Conservation (phyloP, 2,888 invertebrate species). For the Dynastes maya region DNA sequence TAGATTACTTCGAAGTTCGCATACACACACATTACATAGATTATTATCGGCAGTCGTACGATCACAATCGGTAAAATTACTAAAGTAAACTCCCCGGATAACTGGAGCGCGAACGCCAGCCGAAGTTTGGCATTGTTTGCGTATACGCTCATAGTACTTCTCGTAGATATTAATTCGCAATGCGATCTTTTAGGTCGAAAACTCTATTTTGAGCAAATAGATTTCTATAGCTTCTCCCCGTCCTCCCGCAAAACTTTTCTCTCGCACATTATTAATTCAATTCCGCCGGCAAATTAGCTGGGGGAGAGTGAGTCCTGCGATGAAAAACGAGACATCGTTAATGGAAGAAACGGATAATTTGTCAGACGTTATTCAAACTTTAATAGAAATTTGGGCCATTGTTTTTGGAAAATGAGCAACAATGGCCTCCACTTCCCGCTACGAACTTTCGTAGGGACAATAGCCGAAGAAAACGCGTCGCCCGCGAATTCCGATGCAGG, state of each 20-base stretch:
- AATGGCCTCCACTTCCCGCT: constrained; percentile 38
- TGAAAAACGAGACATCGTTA: constrained; percentile 43
- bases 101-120: constrained; percentile 11
- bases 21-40: not conserved
- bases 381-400: constrained; percentile 47
- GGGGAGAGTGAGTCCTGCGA: constrained; percentile 19
- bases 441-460: constrained; percentile 43
- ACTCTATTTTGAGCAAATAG: constrained; percentile 37
- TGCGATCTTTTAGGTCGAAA: constrained; percentile 34
- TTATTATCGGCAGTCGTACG: not conserved
- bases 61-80: constrained; percentile 27
- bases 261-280: constrained; percentile 45
- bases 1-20: not conserved
- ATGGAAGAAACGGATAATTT: constrained; percentile 46
- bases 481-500: not conserved
- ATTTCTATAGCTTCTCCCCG: constrained; percentile 23
- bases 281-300: constrained; percentile 34
- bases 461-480: constrained; percentile 27
- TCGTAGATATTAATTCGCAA: constrained; percentile 28
- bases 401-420: constrained; percentile 46
- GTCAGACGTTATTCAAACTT: constrained; percentile 48
- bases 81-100: not conserved
- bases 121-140: constrained; percentile 28
- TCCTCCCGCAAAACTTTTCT: constrained; percentile 16
- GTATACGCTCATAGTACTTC: constrained; percentile 1